phyloP scores from a whole-genome alignment of 2,113 vertebrate species.

The Taurulus bubalis region DNA sequence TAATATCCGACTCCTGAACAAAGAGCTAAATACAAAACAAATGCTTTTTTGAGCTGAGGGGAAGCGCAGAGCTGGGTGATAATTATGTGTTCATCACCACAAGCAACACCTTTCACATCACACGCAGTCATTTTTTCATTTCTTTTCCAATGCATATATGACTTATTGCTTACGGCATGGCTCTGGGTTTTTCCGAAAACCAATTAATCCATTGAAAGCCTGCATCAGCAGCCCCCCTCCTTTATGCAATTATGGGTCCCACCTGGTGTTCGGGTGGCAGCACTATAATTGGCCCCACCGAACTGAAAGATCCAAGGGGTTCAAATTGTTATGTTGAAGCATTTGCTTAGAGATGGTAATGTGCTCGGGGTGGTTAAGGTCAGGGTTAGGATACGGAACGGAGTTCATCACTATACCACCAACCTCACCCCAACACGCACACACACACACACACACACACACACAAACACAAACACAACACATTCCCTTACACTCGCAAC shows the following conservation, averaged over 20 bases:
- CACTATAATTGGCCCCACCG: constrained; percentile 47
- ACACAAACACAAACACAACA: constrained; percentile 27
- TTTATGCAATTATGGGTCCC: constrained; percentile 37
- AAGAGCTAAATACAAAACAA: not conserved
- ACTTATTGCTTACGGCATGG: constrained; percentile 16
- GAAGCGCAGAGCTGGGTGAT: not conserved
- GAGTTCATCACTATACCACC: constrained; percentile 45
- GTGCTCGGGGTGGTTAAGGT: constrained; percentile 56
- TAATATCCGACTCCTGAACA: not conserved
- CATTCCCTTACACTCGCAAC: constrained; percentile 55
- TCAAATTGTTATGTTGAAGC: constrained; percentile 47
- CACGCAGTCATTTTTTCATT: not conserved
- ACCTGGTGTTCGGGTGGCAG: constrained; percentile 30
- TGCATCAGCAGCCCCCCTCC: constrained; percentile 19
- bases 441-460: constrained; percentile 25
- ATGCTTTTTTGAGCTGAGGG: not conserved
- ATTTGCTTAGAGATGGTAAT: constrained; percentile 63
- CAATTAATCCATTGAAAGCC: constrained; percentile 40
- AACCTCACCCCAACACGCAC: not conserved
- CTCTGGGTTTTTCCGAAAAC: constrained; percentile 3
- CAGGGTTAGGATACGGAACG: constrained; percentile 50
- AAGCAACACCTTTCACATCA: not conserved
- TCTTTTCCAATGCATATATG: not conserved
- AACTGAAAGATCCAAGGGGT: constrained; percentile 25
- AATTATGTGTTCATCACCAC: not conserved